Percentiles rank a stretch among this genome's conserved stretches.
These are phyloP conservation scores for Norana najaformis DNA, from an alignment of 2,888 invertebrate species.

Conservation along the genomic window DNA sequence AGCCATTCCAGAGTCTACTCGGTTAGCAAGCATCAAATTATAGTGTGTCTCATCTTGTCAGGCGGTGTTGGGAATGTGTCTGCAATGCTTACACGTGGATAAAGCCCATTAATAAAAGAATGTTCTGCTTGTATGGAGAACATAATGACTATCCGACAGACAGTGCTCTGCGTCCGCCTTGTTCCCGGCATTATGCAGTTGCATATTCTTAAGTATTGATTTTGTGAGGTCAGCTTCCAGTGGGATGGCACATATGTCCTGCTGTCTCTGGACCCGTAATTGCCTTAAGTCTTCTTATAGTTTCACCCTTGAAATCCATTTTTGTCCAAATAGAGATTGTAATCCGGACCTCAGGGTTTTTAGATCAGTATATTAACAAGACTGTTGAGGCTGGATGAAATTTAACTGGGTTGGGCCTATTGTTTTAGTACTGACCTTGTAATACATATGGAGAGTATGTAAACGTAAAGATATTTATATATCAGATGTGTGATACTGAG, in stretches of 20 bases:
- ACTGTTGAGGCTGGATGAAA: too few relatives aligned
- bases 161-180: not conserved
- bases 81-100: not conserved
- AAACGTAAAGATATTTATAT: too few relatives aligned
- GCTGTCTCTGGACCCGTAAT: not conserved
- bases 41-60: not conserved
- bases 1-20: not conserved
- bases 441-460: too few relatives aligned
- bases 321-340: not conserved
- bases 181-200: not conserved
- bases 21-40: not conserved
- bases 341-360: too few relatives aligned
- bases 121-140: not conserved
- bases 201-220: not conserved
- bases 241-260: too few relatives aligned
- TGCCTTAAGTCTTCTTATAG: not conserved
- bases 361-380: too few relatives aligned
- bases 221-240: not conserved
- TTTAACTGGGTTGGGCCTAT: too few relatives aligned
- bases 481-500: too few relatives aligned
- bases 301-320: not conserved
- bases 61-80: not conserved
- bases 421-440: too few relatives aligned
- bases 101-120: not conserved
- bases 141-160: not conserved